Evolutionary conservation across 2,888 invertebrate genomes (phyloP).

Genomic region (Polymixis lichenea): DNA sequence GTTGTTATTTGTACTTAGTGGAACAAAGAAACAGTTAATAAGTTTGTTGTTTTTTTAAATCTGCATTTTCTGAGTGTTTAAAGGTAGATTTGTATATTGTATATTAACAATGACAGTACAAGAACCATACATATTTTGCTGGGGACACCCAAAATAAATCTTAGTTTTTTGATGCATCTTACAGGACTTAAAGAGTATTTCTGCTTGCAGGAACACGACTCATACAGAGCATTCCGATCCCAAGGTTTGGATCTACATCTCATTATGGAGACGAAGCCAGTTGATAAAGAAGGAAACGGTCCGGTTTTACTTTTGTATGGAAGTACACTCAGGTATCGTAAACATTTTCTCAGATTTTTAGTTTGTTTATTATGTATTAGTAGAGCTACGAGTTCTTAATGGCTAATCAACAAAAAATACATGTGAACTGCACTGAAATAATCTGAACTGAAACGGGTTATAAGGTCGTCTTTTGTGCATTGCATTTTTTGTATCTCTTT

Average conservation of each 20-base stretch:
- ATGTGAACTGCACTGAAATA: neutral
- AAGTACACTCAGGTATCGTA: conserved; percentile 94
- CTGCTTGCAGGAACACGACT: conserved; percentile 95
- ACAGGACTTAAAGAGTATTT: neutral
- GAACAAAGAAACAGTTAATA: neutral
- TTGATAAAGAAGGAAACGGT: conserved; percentile 90
- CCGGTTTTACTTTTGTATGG: conserved; percentile 96
- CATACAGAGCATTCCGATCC: conserved; percentile 97
- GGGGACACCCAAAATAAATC: neutral
- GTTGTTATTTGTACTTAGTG: neutral
- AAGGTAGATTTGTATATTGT: no score
- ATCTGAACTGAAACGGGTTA: neutral
- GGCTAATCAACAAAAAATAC: neutral
- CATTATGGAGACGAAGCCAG: conserved; percentile 86
- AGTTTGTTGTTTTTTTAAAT: no score
- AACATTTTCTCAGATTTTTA: neutral
- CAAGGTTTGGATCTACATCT: conserved; percentile 86
- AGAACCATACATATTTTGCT: no score
- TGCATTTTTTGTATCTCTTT: neutral
- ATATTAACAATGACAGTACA: no score
- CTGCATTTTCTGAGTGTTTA: no score
- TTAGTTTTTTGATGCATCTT: neutral
- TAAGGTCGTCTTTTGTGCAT: neutral
- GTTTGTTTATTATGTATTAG: neutral
- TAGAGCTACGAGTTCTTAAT: neutral